Evolutionary conservation across 2,888 invertebrate genomes (phyloP).

Genomic region (Drosophila koepferae): DNA sequence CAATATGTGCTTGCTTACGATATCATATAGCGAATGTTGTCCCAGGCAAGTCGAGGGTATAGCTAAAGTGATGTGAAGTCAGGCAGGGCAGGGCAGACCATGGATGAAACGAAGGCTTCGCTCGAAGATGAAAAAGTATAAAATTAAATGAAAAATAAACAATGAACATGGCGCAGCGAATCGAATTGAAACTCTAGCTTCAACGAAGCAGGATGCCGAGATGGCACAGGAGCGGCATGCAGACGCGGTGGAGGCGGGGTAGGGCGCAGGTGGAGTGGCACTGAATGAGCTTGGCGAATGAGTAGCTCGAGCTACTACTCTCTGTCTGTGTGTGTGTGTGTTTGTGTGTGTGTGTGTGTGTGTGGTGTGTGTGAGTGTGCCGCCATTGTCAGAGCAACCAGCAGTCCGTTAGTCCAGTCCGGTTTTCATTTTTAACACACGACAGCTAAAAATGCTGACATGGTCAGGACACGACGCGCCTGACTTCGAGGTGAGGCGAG

Average conservation of each 20-base stretch:
- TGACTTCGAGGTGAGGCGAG: neutral
- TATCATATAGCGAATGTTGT: slow-evolving; percentile 8
- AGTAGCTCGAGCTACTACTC: slow-evolving; percentile 9
- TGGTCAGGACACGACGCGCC: slow-evolving; percentile 46
- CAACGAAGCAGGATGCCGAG: slow-evolving; percentile 6
- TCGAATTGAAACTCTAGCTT: slow-evolving; percentile 73
- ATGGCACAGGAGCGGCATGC: neutral
- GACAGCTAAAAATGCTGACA: slow-evolving; percentile 74
- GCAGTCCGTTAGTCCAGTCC: slow-evolving; percentile 55
- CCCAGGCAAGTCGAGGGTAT: neutral
- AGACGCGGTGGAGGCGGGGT: neutral
- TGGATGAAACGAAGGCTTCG: slow-evolving; percentile 11
- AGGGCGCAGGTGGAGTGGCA: slow-evolving; percentile 11
- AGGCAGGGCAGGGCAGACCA: too few species aligned
- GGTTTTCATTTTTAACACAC: slow-evolving; percentile 67
- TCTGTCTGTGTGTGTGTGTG: neutral
- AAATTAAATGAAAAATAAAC: slow-evolving; percentile 81
- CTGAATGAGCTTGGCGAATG: slow-evolving; percentile 20
- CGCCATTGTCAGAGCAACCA: slow-evolving; percentile 15
- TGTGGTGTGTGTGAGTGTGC: slow-evolving; percentile 5
- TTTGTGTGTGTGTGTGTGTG: neutral
- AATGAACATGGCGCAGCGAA: slow-evolving; percentile 75
- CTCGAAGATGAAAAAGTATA: slow-evolving; percentile 63
- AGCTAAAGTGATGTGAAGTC: neutral
- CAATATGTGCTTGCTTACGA: neutral